Percentiles rank a stretch among this genome's conserved stretches.
Evolutionary conservation across 2,797 vertebrate species (phyloP).

Genomic region (Staurois parvus): DNA sequence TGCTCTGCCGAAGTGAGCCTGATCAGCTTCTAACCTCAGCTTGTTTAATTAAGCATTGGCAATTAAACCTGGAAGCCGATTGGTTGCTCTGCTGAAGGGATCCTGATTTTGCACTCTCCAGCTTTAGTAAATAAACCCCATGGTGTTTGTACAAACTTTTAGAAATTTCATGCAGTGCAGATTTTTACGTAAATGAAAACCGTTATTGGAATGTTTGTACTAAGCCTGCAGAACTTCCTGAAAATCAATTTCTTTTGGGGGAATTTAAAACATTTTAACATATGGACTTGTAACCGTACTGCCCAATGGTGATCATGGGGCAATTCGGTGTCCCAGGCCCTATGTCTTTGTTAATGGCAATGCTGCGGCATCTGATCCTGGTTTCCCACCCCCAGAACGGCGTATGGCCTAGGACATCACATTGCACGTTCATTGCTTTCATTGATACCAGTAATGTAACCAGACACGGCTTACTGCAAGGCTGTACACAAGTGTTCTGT

Average conservation of each 20-base stretch:
- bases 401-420: background rate
- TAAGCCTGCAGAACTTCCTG: background rate
- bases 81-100: too few species aligned
- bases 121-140: too few species aligned
- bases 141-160: background rate
- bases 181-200: too few species aligned
- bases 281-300: background rate
- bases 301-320: background rate
- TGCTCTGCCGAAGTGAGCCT: too few species aligned
- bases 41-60: too few species aligned
- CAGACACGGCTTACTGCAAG: background rate
- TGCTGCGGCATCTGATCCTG: background rate
- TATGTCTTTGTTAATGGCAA: background rate
- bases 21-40: too few species aligned
- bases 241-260: background rate
- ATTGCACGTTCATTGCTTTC: background rate
- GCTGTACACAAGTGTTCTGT: background rate
- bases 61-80: too few species aligned
- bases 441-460: background rate
- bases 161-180: too few species aligned
- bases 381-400: too few species aligned
- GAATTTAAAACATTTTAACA: background rate
- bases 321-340: background rate
- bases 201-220: background rate
- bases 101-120: too few species aligned